Evolutionary conservation across 2,113 vertebrate genomes (phyloP).

Genomic region (Megaceryle maxima): DNA sequence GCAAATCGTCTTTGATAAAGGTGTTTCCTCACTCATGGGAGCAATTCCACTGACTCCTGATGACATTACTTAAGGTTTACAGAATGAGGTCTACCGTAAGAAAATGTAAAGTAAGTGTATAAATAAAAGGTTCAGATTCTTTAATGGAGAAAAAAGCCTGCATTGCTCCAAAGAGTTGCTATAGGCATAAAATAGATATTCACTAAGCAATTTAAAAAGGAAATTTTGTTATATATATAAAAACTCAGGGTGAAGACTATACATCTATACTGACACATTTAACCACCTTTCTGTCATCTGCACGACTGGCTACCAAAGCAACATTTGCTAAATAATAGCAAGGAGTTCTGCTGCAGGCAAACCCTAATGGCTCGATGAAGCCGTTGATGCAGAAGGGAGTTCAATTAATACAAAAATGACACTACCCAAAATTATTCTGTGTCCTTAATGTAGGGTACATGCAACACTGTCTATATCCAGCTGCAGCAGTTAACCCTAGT

Average conservation of each 20-base stretch:
- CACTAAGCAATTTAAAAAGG: neutral
- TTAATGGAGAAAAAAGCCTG: neutral
- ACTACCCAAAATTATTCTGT: neutral
- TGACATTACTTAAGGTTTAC: neutral
- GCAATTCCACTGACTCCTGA: neutral
- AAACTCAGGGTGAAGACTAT: neutral
- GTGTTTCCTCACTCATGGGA: neutral
- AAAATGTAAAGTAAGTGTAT: neutral
- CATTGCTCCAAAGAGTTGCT: neutral
- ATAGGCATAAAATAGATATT: neutral
- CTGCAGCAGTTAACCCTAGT: neutral
- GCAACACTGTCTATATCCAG: rapidly evolving
- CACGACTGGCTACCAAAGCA: slow-evolving; percentile 23
- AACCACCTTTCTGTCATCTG: slow-evolving; percentile 15
- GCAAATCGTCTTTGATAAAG: neutral
- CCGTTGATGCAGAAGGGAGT: slow-evolving; percentile 45
- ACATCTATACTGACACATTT: neutral
- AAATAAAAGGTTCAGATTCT: neutral
- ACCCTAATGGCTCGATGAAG: neutral
- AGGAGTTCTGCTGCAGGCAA: slow-evolving; percentile 19
- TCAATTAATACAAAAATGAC: slow-evolving; percentile 56
- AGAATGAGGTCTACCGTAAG: neutral
- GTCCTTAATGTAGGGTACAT: neutral
- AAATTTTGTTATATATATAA: neutral
- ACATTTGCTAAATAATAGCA: slow-evolving; percentile 36